These are phyloP conservation scores for Boulengerochromis microlepis DNA, from an alignment of 2,113 vertebrate species.

Conservation along the genomic window DNA sequence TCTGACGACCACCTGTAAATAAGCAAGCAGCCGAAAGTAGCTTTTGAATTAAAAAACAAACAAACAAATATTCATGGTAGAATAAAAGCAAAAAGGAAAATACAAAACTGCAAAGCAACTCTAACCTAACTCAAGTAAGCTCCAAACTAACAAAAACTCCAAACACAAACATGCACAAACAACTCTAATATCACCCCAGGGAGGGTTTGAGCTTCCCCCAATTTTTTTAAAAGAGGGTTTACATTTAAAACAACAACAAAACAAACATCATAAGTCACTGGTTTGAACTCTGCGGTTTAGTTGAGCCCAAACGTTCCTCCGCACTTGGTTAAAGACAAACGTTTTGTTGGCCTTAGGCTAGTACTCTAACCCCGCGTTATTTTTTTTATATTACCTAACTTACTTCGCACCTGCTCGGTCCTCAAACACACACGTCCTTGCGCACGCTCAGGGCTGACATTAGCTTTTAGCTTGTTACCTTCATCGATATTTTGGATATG, in stretches of 20 bases:
- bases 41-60: not conserved
- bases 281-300: not conserved
- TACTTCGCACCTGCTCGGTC: not conserved
- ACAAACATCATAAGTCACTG: rapidly evolving
- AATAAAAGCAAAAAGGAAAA: not conserved
- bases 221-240: not conserved
- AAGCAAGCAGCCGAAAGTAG: not conserved
- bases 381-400: not conserved
- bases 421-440: not conserved
- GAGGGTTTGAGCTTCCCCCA: not conserved
- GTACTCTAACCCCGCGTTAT: not conserved
- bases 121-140: rapidly evolving
- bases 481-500: not conserved
- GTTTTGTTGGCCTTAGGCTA: not conserved
- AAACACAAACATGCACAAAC: not conserved
- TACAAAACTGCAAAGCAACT: not conserved
- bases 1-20: not conserved
- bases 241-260: not conserved
- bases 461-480: not conserved
- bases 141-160: not conserved
- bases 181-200: not conserved
- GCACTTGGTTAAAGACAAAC: not conserved
- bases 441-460: not conserved
- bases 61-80: rapidly evolving
- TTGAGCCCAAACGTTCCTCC: not conserved